phyloP scores from a whole-genome alignment of 1,140 invertebrate genomes.

The Papilio helenus region DNA sequence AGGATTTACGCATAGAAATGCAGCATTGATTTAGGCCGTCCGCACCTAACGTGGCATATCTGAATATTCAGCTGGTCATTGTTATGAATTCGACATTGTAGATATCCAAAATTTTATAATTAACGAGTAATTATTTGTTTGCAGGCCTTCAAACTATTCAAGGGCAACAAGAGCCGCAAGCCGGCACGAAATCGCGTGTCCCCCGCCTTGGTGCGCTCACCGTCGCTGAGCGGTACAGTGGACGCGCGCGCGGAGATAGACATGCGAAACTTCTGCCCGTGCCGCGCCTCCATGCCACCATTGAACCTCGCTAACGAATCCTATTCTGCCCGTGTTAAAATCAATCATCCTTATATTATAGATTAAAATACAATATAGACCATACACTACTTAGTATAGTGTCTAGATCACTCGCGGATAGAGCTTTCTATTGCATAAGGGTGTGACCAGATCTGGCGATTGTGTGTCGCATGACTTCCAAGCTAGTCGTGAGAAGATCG shows the following conservation, averaged over 20 bases:
- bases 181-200: constrained; percentile 65
- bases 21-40: not conserved
- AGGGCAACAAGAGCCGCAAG: constrained; percentile 64
- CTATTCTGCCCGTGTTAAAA: too few species aligned
- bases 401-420: too few species aligned
- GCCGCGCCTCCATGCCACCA: constrained; percentile 42
- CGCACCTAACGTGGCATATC: not conserved
- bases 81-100: not conserved
- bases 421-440: too few species aligned
- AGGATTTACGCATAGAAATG: too few species aligned
- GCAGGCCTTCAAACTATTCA: constrained; percentile 79
- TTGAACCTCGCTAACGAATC: not conserved
- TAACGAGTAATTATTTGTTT: constrained; percentile 37
- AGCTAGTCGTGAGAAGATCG: too few species aligned
- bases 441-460: too few species aligned
- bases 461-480: too few species aligned
- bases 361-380: too few species aligned
- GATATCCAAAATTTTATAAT: not conserved
- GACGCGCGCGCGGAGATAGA: constrained; percentile 72
- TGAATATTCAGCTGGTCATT: not conserved
- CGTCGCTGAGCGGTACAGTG: constrained; percentile 68
- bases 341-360: too few species aligned
- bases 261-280: constrained; percentile 67
- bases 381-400: too few species aligned
- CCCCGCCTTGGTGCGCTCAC: constrained; percentile 63